Evolutionary conservation across 2,797 vertebrate genomes (phyloP).

Genomic region (Sebastes elongatus): DNA sequence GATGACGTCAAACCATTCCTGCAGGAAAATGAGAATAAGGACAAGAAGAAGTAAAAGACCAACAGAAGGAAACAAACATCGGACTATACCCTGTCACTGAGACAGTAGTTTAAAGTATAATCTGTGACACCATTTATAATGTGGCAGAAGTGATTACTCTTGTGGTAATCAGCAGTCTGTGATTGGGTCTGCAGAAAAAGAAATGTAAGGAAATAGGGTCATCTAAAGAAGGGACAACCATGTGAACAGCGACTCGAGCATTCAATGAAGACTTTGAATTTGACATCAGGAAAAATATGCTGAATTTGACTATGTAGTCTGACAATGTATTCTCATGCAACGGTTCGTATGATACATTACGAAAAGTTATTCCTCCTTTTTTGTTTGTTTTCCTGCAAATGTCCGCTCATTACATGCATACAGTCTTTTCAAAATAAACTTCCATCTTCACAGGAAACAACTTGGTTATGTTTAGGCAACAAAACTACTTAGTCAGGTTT

Average conservation of each 20-base stretch:
- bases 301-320: neutral
- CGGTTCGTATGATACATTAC: no score
- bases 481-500: no score
- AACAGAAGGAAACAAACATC: neutral
- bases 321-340: no score
- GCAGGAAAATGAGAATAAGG: slow-evolving; percentile 18
- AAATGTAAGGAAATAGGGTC: neutral
- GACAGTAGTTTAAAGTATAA: neutral
- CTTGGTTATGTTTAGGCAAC: no score
- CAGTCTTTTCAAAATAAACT: no score
- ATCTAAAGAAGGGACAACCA: neutral
- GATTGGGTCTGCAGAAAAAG: slow-evolving; percentile 6
- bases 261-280: neutral
- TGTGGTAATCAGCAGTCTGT: slow-evolving; percentile 6
- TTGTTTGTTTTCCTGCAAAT: no score
- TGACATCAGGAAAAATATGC: neutral
- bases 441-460: no score
- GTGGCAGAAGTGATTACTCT: neutral
- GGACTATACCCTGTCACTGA: neutral
- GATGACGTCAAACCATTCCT: slow-evolving; percentile 98
- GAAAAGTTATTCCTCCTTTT: no score
- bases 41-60: neutral
- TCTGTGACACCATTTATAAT: neutral
- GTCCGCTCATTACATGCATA: no score
- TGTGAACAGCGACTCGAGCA: neutral